Base-by-base conservation (phyloP, 2,888 invertebrate genomes). In the Hypsopygia costalis region DNA sequence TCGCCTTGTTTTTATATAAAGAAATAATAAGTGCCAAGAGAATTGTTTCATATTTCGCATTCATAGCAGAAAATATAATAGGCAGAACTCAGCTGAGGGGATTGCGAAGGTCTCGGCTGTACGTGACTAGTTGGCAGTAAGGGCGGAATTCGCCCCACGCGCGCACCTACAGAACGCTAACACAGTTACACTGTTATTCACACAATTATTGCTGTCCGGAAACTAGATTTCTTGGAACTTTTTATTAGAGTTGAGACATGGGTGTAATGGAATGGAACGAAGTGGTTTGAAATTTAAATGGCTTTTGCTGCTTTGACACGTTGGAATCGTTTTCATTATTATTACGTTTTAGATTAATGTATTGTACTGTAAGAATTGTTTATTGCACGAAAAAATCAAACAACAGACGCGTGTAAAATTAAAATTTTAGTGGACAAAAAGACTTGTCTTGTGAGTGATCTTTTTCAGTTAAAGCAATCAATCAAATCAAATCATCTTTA, bases 101-200 rank as follows among this genome's bases (percentile, higher is more conserved):
- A 52, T 66, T 68, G 51, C 45, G 52, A 54, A 63, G 59, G 62
- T 55, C n/a, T n/a, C 54, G 52, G 51, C 41, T 39, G 41, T 49
- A 75, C 78, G 77, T 77, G 78, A 73, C 66, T 44, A 48, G 69
- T 55, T 5, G 25, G 3, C 48, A 49, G 61, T 59, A 68, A 59
- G 58, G 55, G 48, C 51, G 49, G 16, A 64, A 60, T 69, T 69
- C 49, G 52, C 44, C 45, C 47, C 69, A 70, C 66, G 70, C 64
- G 45, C 44, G 34, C 46, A 54, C 49, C 55, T 43, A 68, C 63
- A 69, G 16, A n/a, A 3, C 16, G 16, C 16, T 62, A 72, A 73
- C 65, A 69, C 54, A 59, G 60, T 67, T 63, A 60, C 55, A 62
- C 57, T 65, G 69, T 69, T 73, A 8, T 69, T 62, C 55, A 62